Percentiles rank a stretch among this genome's conserved stretches.
Evolutionary conservation across 2,797 vertebrate genomes (phyloP).

Genomic region (Sparus aurata): DNA sequence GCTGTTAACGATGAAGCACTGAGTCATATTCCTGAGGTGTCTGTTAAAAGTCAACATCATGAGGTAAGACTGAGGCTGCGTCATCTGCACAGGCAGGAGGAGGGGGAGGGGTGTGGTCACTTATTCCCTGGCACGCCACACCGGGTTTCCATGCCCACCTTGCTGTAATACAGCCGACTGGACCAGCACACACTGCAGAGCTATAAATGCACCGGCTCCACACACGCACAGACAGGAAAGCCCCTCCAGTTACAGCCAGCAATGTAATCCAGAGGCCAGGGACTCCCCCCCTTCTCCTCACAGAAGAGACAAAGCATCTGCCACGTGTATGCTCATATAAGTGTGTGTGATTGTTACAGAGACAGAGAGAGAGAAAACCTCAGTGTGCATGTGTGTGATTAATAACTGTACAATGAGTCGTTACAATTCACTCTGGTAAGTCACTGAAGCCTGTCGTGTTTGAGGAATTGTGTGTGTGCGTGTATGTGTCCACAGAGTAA

Average conservation of each 20-base stretch:
- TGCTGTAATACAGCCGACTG: slow-evolving; percentile 37
- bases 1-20: slow-evolving; percentile 40
- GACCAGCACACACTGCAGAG: slow-evolving; percentile 21
- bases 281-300: slow-evolving; percentile 31
- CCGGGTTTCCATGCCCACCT: slow-evolving; percentile 63
- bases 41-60: slow-evolving; percentile 47
- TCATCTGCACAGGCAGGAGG: slow-evolving; percentile 39
- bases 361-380: not conserved
- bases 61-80: slow-evolving; percentile 58
- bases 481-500: slow-evolving; percentile 60
- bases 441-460: slow-evolving; percentile 44
- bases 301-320: slow-evolving; percentile 48
- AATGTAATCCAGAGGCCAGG: slow-evolving; percentile 46
- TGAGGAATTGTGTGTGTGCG: slow-evolving; percentile 20
- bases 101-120: slow-evolving; percentile 47
- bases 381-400: slow-evolving; percentile 23
- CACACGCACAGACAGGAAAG: slow-evolving; percentile 61
- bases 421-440: slow-evolving; percentile 31
- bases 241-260: slow-evolving; percentile 64
- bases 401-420: slow-evolving; percentile 44
- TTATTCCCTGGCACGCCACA: slow-evolving; percentile 39
- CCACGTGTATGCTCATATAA: slow-evolving; percentile 48
- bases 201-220: slow-evolving; percentile 32
- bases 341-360: slow-evolving; percentile 30
- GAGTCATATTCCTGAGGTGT: slow-evolving; percentile 58